Conservation (phyloP, 2,797 vertebrate species). For the Enteromius paludinosus region DNA sequence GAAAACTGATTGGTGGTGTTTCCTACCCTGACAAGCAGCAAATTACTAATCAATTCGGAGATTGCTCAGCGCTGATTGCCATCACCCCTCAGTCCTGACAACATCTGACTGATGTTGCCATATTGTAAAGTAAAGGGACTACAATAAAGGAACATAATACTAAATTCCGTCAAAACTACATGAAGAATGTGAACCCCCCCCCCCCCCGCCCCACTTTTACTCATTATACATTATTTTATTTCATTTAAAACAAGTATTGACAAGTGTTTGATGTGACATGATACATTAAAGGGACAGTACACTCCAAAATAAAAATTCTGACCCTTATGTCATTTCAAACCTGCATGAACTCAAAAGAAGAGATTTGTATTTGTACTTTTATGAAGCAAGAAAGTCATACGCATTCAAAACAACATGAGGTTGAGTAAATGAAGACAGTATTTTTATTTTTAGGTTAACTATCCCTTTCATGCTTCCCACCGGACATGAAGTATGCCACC, state of each 20-base stretch:
- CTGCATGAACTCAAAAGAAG: neutral
- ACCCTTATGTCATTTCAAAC: neutral
- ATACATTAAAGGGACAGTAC: neutral
- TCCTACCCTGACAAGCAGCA: conserved; percentile 52
- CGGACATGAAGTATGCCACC: neutral
- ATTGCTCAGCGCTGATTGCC: conserved; percentile 46
- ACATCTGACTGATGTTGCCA: conserved; percentile 35
- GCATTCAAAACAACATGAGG: neutral
- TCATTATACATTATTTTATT: neutral
- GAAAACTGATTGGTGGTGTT: conserved; percentile 53
- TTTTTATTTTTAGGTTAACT: neutral
- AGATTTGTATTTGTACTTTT: no score
- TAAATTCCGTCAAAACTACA: neutral
- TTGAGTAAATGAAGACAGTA: neutral
- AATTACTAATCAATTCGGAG: conserved; percentile 52
- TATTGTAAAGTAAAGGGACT: conserved; percentile 10
- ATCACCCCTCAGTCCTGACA: conserved; percentile 37
- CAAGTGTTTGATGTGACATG: neutral
- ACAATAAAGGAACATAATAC: conserved; percentile 6
- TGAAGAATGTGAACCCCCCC: neutral
- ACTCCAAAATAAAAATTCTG: neutral
- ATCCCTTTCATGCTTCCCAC: neutral
- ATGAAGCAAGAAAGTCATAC: neutral
- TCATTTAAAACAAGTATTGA: neutral
- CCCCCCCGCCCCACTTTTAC: no score